Conservation (phyloP, 1,140 invertebrate species). For the Catajapyx aquilonaris region DNA sequence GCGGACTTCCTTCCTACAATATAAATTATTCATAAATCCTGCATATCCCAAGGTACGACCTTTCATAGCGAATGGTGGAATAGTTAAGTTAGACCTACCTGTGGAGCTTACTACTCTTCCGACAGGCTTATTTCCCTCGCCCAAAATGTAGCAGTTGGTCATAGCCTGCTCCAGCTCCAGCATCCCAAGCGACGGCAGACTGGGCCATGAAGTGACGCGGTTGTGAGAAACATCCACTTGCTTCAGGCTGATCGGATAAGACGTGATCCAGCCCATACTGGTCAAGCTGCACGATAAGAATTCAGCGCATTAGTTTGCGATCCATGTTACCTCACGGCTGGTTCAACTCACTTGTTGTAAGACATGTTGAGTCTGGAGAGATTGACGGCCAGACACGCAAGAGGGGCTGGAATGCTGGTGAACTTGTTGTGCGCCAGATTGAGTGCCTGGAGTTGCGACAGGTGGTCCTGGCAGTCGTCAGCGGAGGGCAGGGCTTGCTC, state of each 20-base stretch:
- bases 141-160: no score
- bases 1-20: slow-evolving; percentile 7
- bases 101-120: slow-evolving; percentile 3
- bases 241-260: slow-evolving; percentile 67
- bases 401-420: slow-evolving; percentile 55
- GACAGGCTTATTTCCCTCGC: not conserved
- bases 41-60: not conserved
- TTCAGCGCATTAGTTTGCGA: no score
- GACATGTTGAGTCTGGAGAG: slow-evolving; percentile 74
- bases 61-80: no score
- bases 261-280: slow-evolving; percentile 65
- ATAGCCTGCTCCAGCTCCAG: no score
- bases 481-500: slow-evolving; percentile 34
- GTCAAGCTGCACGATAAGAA: slow-evolving; percentile 14
- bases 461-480: slow-evolving; percentile 16
- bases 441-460: slow-evolving; percentile 41
- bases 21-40: not conserved
- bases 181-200: slow-evolving; percentile 42
- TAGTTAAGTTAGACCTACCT: slow-evolving; percentile 5
- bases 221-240: slow-evolving; percentile 88
- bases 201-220: slow-evolving; percentile 70
- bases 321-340: no score
- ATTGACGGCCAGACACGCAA: slow-evolving; percentile 71
- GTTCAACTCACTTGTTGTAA: slow-evolving; percentile 53
- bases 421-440: slow-evolving; percentile 86